These are phyloP conservation scores for Calidris pygmaea DNA, from an alignment of 2,113 vertebrate species.

Conservation along the genomic window DNA sequence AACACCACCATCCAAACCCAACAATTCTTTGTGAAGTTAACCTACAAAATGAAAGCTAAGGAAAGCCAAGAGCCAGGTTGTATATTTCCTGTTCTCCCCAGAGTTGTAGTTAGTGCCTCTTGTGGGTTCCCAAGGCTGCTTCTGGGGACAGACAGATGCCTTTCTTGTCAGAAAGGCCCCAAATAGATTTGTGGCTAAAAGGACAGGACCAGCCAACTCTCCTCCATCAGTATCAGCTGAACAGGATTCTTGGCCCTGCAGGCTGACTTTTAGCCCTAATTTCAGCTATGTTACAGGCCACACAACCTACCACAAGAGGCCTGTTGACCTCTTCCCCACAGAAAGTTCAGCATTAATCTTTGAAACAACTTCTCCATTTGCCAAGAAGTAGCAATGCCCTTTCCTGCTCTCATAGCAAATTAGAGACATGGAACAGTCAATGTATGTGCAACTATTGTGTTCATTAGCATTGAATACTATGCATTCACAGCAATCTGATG, in stretches of 20 bases:
- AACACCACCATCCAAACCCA: neutral
- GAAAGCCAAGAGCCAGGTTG: neutral
- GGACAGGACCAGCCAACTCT: neutral
- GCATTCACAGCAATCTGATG: neutral
- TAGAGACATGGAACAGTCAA: neutral
- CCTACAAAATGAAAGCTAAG: neutral
- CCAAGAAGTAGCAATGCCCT: neutral
- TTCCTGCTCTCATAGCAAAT: neutral
- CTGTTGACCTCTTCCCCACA: neutral
- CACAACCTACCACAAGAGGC: neutral
- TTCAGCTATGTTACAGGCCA: neutral
- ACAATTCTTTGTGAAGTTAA: neutral
- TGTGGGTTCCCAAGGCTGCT: neutral
- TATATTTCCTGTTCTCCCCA: neutral
- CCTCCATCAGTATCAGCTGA: neutral
- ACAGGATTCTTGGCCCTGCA: neutral
- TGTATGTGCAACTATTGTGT: neutral
- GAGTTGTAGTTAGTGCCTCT: neutral
- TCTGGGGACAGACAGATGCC: neutral
- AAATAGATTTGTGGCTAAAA: neutral
- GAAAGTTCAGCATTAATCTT: neutral
- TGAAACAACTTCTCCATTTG: neutral
- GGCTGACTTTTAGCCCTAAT: neutral
- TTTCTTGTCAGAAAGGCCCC: neutral
- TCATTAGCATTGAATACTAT: neutral